Conservation (phyloP, 2,888 invertebrate genomes). For the Cremastobaeus sp. region DNA sequence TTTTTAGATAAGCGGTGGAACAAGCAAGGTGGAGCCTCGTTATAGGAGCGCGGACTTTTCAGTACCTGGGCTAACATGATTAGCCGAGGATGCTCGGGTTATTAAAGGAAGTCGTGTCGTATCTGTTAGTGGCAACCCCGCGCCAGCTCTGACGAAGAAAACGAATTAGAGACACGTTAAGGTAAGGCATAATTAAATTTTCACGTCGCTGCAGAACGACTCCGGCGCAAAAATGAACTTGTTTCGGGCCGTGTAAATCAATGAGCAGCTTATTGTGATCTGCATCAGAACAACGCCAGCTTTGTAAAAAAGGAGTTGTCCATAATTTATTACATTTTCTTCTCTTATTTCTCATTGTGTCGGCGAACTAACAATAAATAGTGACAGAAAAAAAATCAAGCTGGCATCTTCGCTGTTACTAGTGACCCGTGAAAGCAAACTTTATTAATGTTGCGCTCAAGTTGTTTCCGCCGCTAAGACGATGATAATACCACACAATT, state of each 20-base stretch:
- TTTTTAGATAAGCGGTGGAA: conserved; percentile 10
- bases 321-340: not conserved
- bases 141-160: not conserved
- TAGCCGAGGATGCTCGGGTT: conserved; percentile 12
- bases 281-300: not conserved
- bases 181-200: conserved; percentile 25
- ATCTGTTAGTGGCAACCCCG: not conserved
- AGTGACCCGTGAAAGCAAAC: conserved; percentile 12
- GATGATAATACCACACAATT: conserved; percentile 24
- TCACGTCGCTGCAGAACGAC: not conserved
- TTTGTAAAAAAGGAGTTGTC: conserved; percentile 1
- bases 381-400: not conserved
- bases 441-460: conserved; percentile 30
- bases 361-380: not conserved
- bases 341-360: not conserved
- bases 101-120: conserved; percentile 16
- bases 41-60: not conserved
- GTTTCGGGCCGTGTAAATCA: not conserved
- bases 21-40: conserved; percentile 4
- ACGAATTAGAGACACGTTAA: conserved; percentile 14
- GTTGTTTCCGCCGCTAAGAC: conserved; percentile 8
- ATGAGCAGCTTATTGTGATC: conserved; percentile 8
- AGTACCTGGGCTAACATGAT: conserved; percentile 25
- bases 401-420: not conserved
- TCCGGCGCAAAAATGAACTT: conserved; percentile 7